phyloP scores from a whole-genome alignment of 2,113 vertebrate genomes.

The Callospermophilus lateralis region DNA sequence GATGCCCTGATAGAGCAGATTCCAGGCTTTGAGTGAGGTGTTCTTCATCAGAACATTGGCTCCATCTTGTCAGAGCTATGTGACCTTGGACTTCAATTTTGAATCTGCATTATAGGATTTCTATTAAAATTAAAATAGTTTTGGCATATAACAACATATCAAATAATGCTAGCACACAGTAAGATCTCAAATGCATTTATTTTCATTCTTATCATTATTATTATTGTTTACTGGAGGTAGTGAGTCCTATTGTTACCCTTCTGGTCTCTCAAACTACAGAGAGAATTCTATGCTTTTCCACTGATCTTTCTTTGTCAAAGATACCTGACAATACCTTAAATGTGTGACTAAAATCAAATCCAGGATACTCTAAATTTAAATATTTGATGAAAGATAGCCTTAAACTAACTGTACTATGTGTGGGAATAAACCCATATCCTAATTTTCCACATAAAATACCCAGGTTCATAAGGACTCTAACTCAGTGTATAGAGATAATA shows the following conservation, averaged over 20 bases:
- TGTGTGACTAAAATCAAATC: background rate
- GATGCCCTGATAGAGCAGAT: no score
- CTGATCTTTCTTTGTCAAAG: background rate
- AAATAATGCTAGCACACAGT: background rate
- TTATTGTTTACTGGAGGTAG: background rate
- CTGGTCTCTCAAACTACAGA: background rate
- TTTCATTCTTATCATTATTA: background rate
- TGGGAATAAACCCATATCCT: background rate
- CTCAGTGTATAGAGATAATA: background rate
- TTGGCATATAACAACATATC: background rate
- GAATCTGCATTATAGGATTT: background rate
- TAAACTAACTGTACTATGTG: background rate
- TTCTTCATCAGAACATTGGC: no score
- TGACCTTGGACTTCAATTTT: background rate
- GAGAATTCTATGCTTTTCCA: background rate
- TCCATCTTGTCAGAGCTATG: background rate
- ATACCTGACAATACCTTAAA: background rate
- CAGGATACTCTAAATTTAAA: background rate
- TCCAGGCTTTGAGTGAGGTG: background rate
- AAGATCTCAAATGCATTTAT: background rate
- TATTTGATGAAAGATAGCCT: background rate
- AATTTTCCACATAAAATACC: background rate
- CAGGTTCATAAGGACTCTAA: background rate
- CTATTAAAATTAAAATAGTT: background rate
- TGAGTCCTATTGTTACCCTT: background rate